Evolutionary conservation across 2,113 vertebrate genomes (phyloP), one percentile per base, ranked within the genome.

Genomic region (Catharus bicknelli): DNA sequence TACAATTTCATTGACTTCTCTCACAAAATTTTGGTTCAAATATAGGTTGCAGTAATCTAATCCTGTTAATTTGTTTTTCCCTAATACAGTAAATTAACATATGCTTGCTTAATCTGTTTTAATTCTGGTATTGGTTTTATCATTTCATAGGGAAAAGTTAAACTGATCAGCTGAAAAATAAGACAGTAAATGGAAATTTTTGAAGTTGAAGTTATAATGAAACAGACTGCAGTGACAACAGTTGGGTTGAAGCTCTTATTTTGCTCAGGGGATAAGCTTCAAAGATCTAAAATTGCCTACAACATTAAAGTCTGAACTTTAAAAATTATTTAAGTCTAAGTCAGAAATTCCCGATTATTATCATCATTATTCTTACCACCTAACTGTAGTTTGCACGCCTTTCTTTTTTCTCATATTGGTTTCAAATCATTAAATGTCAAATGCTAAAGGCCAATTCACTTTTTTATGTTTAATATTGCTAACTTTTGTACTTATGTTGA

Each of bases 311-410:
- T 48, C 11, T 63, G 20, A 69, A 62, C 10, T 53, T 38, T 36
- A 68, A 72, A 34, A 45, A 6, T n/a, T 16, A 48, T 53, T 66
- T 61, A 57, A 3, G 0, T 1, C 5, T 61, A 57, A 3, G 0
- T 1, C 5, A 79, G 30, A 75, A 57, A 19, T 75, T 66, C 22
- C 13, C 15, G 5, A 15, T 66, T 66, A 26, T 55, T 1, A 3
- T 61, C 66, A 42, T 38, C 1, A 3, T 62, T 70, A 43, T 38
- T 86, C 13, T 88, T 45, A 34, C 40, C 20, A 50, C 2, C 4
- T 12, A 64, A 29, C 8, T 45, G 11, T 45, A 45, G 16, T 40
- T 16, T 42, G 5, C 27, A 25, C 25, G 16, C 3, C 4, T 62
- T 90, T 72, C 8, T 34, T 38, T 53, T 73, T 3, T 54, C 16